Evolutionary conservation across 2,888 invertebrate genomes (phyloP).

Genomic region (Ophion ellenae): DNA sequence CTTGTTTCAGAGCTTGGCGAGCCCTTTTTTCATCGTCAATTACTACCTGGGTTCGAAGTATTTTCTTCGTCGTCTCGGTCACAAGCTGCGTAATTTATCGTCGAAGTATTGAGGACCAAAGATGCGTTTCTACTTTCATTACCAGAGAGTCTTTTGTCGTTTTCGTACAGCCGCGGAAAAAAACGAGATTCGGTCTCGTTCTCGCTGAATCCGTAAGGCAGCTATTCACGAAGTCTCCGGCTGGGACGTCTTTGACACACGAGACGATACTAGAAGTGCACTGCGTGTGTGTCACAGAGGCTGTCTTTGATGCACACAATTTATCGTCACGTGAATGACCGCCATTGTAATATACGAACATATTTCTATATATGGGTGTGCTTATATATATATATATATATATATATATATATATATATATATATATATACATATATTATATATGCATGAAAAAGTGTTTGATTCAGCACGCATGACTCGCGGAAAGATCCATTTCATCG

Average conservation of each 20-base stretch:
- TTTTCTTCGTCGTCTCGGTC: conserved; percentile 13
- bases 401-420: background rate
- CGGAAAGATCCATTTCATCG: conserved; percentile 39
- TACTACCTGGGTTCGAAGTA: too few species aligned
- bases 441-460: background rate
- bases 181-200: conserved; percentile 23
- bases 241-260: conserved; percentile 18
- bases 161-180: conserved; percentile 19
- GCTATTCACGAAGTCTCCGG: conserved; percentile 10
- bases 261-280: conserved; percentile 34
- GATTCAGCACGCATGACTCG: background rate
- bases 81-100: conserved; percentile 21
- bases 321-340: conserved; percentile 68
- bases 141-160: conserved; percentile 24
- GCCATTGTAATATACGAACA: conserved; percentile 39
- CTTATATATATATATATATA: too few species aligned
- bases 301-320: conserved; percentile 72
- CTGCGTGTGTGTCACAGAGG: conserved; percentile 67
- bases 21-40: too few species aligned
- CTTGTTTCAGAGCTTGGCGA: too few species aligned
- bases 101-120: conserved; percentile 1
- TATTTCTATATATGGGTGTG: background rate
- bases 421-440: background rate
- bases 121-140: conserved; percentile 9
- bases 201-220: background rate